A percentile compares a stretch with the other conserved stretches of the same genome.
Evolutionary conservation across 2,888 invertebrate genomes (phyloP).

Genomic region (Drosophila falleni): DNA sequence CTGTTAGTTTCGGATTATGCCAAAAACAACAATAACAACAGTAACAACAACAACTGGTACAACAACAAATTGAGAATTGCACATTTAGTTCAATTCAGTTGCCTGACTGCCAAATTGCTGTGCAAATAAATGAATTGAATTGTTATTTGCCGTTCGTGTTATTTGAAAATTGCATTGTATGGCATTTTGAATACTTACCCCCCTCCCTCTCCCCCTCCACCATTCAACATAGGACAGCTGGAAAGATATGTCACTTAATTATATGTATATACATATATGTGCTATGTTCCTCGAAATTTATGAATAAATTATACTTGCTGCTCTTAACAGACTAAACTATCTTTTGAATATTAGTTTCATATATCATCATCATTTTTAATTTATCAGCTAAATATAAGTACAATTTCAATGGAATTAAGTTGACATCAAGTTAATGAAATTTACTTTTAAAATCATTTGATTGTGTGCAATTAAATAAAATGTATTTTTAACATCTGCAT

Average conservation of each 20-base stretch:
- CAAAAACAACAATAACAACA: slow-evolving; percentile 37
- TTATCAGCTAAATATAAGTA: not conserved
- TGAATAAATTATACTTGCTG: slow-evolving; percentile 8
- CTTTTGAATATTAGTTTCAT: not conserved
- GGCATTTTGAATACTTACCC: slow-evolving; percentile 23
- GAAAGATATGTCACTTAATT: slow-evolving; percentile 43
- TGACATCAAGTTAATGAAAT: too few species aligned
- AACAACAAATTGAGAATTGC: slow-evolving; percentile 38
- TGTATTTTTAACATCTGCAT: too few species aligned
- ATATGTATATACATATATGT: slow-evolving; percentile 30
- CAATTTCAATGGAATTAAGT: not conserved
- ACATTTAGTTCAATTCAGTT: slow-evolving; percentile 44
- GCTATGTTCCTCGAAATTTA: slow-evolving; percentile 9
- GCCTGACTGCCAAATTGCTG: slow-evolving; percentile 62
- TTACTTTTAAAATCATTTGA: not conserved
- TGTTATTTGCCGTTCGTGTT: slow-evolving; percentile 76
- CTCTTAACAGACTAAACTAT: slow-evolving; percentile 4
- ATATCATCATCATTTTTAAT: not conserved
- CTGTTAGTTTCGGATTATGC: slow-evolving; percentile 71
- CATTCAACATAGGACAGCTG: not conserved
- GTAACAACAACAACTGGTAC: slow-evolving; percentile 15
- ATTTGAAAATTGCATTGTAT: slow-evolving; percentile 67
- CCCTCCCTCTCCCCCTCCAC: not conserved
- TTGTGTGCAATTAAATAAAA: not conserved
- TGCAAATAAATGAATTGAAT: slow-evolving; percentile 78